Conservation (phyloP, 2,797 vertebrate species). For the Arctocebus calabarensis region DNA sequence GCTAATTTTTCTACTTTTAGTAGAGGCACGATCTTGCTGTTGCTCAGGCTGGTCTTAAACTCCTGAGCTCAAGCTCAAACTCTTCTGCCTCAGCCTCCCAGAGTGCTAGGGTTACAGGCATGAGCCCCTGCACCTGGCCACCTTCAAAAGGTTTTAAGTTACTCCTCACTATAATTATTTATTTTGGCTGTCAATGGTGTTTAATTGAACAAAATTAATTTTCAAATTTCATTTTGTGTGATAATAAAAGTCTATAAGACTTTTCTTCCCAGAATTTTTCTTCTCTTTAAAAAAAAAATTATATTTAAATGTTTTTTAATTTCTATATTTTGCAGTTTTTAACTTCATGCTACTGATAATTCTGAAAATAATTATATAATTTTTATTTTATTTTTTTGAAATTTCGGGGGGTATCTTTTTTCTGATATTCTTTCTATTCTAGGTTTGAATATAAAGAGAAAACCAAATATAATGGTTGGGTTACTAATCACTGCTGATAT, state of each 20-base stretch:
- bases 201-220: conserved; percentile 35
- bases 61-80: too few species aligned
- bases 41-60: too few species aligned
- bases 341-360: not conserved
- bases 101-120: too few species aligned
- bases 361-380: conserved; percentile 25
- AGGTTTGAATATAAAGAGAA: not conserved
- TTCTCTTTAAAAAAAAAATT: not conserved
- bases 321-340: conserved; percentile 3
- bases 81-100: too few species aligned
- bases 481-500: not conserved
- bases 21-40: too few species aligned
- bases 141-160: conserved; percentile 45
- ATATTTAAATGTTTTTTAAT: not conserved
- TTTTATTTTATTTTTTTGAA: conserved; percentile 46
- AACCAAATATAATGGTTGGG: not conserved
- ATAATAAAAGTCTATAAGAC: not conserved
- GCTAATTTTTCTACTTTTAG: too few species aligned
- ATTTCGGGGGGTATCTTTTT: conserved; percentile 21
- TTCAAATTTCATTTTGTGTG: conserved; percentile 55
- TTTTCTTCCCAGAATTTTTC: not conserved
- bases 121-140: too few species aligned
- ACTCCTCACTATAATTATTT: not conserved
- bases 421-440: conserved; percentile 10
- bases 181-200: conserved; percentile 44